These are phyloP conservation scores for Sminthurinus aureus DNA, from an alignment of 2,888 invertebrate species.

Conservation along the genomic window DNA sequence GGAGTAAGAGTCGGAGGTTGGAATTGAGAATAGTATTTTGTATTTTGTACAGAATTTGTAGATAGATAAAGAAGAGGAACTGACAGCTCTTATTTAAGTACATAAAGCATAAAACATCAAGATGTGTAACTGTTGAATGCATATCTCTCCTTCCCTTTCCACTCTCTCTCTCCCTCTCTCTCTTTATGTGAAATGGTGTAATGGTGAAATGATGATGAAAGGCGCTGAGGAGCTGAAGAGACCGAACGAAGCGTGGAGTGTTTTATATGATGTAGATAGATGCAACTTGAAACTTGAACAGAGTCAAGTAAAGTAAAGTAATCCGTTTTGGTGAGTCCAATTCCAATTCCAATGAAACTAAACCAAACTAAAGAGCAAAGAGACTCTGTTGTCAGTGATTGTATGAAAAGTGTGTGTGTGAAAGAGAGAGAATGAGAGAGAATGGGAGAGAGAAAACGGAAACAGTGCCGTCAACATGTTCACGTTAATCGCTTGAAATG, in stretches of 20 bases:
- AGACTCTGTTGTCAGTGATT: not conserved
- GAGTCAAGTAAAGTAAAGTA: constrained; percentile 22
- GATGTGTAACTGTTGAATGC: not conserved
- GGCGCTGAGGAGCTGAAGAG: constrained; percentile 7
- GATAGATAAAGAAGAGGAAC: too few species aligned
- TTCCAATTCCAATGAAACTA: not conserved
- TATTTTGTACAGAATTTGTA: too few species aligned
- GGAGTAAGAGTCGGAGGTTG: too few species aligned
- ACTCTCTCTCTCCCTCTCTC: not conserved
- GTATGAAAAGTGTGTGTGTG: not conserved
- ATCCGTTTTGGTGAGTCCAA: constrained; percentile 27
- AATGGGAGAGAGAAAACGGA: constrained; percentile 46
- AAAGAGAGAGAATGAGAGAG: too few species aligned
- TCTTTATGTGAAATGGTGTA: too few species aligned
- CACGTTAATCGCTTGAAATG: constrained; percentile 60
- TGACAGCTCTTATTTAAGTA: not conserved
- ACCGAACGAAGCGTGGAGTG: constrained; percentile 25
- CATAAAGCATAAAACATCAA: not conserved
- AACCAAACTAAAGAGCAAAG: not conserved
- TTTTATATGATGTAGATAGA: not conserved
- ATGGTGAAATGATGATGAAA: constrained; percentile 32
- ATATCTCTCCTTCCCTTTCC: not conserved
- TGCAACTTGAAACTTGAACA: too few species aligned
- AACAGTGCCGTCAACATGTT: constrained; percentile 60
- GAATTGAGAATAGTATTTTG: too few species aligned